phyloP scores from a whole-genome alignment of 1,140 invertebrate genomes.

The Pseudomyrmex dendroicus region DNA sequence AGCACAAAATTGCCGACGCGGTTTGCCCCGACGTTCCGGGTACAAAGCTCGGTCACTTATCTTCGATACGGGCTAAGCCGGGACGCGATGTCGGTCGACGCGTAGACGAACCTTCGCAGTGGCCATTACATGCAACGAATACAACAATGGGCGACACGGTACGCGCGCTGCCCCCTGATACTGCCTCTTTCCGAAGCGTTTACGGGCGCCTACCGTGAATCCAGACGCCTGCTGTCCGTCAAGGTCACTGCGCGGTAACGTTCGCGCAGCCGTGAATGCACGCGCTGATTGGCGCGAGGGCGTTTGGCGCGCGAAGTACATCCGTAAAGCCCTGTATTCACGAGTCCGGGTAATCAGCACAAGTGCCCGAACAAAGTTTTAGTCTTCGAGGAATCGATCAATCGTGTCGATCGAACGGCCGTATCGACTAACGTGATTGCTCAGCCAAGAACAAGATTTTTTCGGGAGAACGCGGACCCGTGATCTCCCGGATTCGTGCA shows the following conservation, averaged over 20 bases:
- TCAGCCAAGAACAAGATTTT: too few species aligned
- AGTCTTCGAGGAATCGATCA: neutral
- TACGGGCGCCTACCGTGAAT: conserved; percentile 68
- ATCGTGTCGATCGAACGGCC: neutral
- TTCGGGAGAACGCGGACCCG: too few species aligned
- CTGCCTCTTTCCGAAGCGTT: conserved; percentile 71
- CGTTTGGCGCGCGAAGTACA: too few species aligned
- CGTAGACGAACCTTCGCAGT: conserved; percentile 77
- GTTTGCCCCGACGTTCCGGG: conserved; percentile 29
- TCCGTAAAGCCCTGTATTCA: too few species aligned
- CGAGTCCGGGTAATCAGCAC: too few species aligned
- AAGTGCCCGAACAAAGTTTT: too few species aligned
- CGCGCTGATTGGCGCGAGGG: conserved; percentile 32
- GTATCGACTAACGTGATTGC: too few species aligned
- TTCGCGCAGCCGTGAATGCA: conserved; percentile 1
- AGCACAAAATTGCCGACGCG: conserved; percentile 62
- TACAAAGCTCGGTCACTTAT: conserved; percentile 32
- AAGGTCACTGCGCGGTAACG: conserved; percentile 64
- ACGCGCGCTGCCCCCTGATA: conserved; percentile 67
- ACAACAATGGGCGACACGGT: conserved; percentile 79
- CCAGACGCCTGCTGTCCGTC: conserved; percentile 59
- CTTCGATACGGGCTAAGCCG: conserved; percentile 58
- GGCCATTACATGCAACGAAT: conserved; percentile 81
- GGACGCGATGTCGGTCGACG: conserved; percentile 61
- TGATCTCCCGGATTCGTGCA: too few species aligned